phyloP scores from a whole-genome alignment of 2,113 vertebrate species.

The Ictalurus punctatus region DNA sequence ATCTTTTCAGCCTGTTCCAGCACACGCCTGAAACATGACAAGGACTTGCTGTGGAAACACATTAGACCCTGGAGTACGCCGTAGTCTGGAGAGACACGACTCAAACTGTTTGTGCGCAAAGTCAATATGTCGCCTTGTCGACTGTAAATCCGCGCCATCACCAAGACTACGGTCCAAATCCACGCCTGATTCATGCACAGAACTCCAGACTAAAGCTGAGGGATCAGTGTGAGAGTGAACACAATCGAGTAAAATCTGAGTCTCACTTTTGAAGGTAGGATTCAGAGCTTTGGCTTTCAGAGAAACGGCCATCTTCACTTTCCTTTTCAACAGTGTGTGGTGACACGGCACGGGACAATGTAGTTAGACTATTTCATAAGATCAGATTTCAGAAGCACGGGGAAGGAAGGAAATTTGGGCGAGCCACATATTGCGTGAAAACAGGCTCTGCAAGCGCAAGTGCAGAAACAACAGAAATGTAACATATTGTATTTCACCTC shows the following conservation, averaged over 20 bases:
- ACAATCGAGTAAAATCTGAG: neutral
- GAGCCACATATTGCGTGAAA: neutral
- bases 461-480: neutral
- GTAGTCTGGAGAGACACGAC: neutral
- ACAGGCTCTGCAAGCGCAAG: neutral
- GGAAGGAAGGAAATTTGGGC: neutral
- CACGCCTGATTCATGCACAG: slow-evolving; percentile 28
- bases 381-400: neutral
- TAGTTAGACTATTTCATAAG: neutral
- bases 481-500: neutral
- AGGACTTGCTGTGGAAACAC: neutral
- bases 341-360: neutral
- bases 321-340: neutral
- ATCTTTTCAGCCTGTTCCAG: neutral
- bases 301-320: neutral
- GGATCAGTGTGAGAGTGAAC: neutral
- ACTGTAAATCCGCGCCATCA: neutral
- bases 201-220: slow-evolving; percentile 12
- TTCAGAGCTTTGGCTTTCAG: neutral
- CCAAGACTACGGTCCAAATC: slow-evolving; percentile 45
- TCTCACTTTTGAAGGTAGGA: neutral
- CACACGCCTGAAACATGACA: neutral
- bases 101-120: slow-evolving; percentile 36
- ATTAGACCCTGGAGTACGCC: neutral
- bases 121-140: slow-evolving; percentile 28